Evolutionary conservation across 2,113 vertebrate genomes (phyloP).

Genomic region (Prochilodus magdalenae): DNA sequence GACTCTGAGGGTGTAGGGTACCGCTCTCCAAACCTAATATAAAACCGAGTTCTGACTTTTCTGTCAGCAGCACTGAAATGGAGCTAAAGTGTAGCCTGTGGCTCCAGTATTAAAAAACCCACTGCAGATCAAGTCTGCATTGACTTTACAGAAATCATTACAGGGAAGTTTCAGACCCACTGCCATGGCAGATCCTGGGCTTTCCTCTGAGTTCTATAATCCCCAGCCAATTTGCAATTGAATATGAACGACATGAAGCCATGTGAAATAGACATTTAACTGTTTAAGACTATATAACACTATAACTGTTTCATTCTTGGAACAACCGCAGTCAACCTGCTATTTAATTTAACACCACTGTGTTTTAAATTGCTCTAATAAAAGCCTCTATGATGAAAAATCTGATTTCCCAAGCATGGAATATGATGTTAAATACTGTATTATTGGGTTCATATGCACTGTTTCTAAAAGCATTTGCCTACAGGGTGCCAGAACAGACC

Average conservation of each 20-base stretch:
- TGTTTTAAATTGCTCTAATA: too few relatives aligned
- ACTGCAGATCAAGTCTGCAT: neutral
- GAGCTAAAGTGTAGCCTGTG: neutral
- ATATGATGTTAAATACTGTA: too few relatives aligned
- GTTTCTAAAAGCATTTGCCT: too few relatives aligned
- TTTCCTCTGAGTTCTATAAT: neutral
- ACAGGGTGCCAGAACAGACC: too few relatives aligned
- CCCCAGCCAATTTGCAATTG: conserved; percentile 1
- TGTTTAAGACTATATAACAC: too few relatives aligned
- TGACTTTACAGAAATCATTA: neutral
- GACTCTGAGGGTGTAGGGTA: neutral
- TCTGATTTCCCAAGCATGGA: too few relatives aligned
- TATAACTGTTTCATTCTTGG: neutral
- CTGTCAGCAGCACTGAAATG: neutral
- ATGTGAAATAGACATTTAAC: neutral
- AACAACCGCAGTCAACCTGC: neutral
- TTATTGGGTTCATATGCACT: too few relatives aligned
- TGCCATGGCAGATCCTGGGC: neutral
- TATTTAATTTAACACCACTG: neutral
- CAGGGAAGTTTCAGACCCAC: neutral
- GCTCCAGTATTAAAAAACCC: neutral
- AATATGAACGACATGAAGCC: neutral
- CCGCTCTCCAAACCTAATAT: neutral
- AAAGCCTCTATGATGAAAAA: too few relatives aligned
- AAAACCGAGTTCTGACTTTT: neutral